A percentile compares a stretch with the other conserved stretches of the same genome.
phyloP scores from a whole-genome alignment of 2,113 vertebrate genomes.

The Barnardius zonarius region DNA sequence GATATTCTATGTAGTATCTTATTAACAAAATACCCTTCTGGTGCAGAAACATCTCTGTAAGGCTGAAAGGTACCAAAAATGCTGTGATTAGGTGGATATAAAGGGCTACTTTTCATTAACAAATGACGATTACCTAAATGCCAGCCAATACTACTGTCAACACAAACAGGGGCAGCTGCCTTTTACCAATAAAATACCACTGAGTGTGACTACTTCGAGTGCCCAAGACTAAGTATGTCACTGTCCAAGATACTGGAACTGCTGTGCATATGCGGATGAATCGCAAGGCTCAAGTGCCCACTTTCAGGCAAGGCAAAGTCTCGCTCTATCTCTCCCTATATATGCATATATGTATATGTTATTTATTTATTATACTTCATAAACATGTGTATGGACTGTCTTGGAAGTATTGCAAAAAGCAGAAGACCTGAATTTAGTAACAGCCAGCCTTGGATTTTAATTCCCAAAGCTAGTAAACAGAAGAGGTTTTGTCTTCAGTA shows the following conservation, averaged over 20 bases:
- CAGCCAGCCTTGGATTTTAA: neutral
- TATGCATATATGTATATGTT: no score
- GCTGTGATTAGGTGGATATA: neutral
- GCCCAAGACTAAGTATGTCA: neutral
- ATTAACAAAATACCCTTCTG: neutral
- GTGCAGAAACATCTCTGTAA: neutral
- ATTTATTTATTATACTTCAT: neutral
- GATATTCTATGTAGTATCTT: neutral
- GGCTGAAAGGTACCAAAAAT: neutral
- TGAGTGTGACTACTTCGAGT: neutral
- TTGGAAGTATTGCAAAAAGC: neutral
- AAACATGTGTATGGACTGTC: neutral
- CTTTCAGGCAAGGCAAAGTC: neutral
- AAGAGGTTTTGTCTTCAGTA: neutral
- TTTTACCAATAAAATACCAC: neutral
- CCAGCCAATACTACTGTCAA: neutral
- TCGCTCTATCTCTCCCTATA: neutral
- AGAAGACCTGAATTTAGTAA: neutral
- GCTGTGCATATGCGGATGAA: neutral
- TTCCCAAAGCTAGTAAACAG: neutral
- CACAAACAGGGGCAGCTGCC: neutral
- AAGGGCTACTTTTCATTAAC: neutral
- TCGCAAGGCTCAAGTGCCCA: neutral
- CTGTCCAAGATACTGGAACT: neutral
- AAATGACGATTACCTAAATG: neutral